Conservation (phyloP, 1,140 invertebrate genomes). For the Meloidogyne floridensis region DNA sequence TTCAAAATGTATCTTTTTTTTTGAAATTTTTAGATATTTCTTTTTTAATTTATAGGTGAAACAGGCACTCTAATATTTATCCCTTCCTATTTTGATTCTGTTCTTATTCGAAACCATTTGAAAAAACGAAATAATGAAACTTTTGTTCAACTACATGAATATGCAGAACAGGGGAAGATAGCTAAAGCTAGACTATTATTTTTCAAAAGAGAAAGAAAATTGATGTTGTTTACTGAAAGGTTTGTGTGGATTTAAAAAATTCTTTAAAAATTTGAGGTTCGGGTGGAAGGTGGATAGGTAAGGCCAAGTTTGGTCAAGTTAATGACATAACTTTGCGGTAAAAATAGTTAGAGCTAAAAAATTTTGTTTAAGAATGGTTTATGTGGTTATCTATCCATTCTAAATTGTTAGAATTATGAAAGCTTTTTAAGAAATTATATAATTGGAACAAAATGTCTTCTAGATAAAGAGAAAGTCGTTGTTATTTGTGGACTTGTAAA, state of each 20-base stretch:
- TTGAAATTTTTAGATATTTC: too few relatives aligned
- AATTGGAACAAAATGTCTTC: conserved; percentile 1
- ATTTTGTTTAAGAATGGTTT: too few relatives aligned
- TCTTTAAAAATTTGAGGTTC: too few relatives aligned
- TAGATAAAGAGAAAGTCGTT: too few relatives aligned
- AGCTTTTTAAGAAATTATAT: too few relatives aligned
- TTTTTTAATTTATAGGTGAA: conserved; percentile 28
- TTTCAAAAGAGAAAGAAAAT: conserved; percentile 68
- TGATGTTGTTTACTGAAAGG: conserved; percentile 53
- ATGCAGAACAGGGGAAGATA: conserved; percentile 76
- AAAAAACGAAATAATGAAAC: conserved; percentile 54
- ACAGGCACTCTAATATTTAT: conserved; percentile 84
- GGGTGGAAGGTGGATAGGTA: too few relatives aligned
- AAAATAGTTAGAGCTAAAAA: too few relatives aligned
- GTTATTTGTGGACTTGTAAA: too few relatives aligned
- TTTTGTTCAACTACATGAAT: conserved; percentile 68
- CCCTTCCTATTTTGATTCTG: conserved; percentile 92
- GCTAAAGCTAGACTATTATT: conserved; percentile 84
- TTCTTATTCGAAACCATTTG: conserved; percentile 86
- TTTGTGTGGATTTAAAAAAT: conserved; percentile 1
- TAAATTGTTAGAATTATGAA: too few relatives aligned
- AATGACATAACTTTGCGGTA: too few relatives aligned
- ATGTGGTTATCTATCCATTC: too few relatives aligned
- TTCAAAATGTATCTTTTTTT: conserved; percentile 38
- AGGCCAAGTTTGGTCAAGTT: too few relatives aligned